Evolutionary conservation across 2,113 vertebrate genomes (phyloP), one percentile per base, ranked within the genome.

Genomic region (Psettodes erumei): DNA sequence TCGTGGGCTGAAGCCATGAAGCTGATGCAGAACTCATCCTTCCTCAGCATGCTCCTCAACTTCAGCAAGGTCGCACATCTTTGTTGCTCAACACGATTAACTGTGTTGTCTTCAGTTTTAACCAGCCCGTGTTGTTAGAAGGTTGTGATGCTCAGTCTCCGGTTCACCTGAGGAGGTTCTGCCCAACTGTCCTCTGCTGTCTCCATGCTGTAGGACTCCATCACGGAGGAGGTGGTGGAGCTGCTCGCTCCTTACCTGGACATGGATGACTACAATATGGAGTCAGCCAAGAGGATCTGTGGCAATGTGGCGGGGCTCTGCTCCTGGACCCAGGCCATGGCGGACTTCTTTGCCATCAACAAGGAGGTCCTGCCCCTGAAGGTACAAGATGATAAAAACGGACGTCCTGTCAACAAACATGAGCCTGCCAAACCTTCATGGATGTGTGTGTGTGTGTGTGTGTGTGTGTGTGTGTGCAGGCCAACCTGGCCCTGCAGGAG

Each of bases 291-390:
- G 89, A 94, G 94, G 88, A 95, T 93, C 30, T 96, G 96, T 66
- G 96, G 96, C 9, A 96, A 95, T 27, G 95, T 96, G 70, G 95
- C 95, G 1, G 95, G 95, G 19, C 94, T 96, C 40, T 96, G 95
- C 84, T 95, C 95, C 50, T 96, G 96, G 96, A 96, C 95, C 7
- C 90, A 94, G 85, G 95, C 96, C 68, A 96, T 96, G 96, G 94
- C 75, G 40, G 94, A 95, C 77, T 96, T 96, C 87, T 96, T 93
- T 3, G n/a, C 90, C 69, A 95, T 96, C 86, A 96, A 96, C 89
- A 96, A 95, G 86, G 95, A 96, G 86, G 94, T 95, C 54, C 92
- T 96, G 79, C 96, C 95, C n/a, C 92, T 96, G 37, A 96, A 96
- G 95, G 58, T 60, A 15, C n/a, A n/a, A n/a, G n/a, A n/a, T n/a